Evolutionary conservation across 2,797 vertebrate species (phyloP), one percentile per base, ranked within the genome.

Genomic region (Phataginus tricuspis): DNA sequence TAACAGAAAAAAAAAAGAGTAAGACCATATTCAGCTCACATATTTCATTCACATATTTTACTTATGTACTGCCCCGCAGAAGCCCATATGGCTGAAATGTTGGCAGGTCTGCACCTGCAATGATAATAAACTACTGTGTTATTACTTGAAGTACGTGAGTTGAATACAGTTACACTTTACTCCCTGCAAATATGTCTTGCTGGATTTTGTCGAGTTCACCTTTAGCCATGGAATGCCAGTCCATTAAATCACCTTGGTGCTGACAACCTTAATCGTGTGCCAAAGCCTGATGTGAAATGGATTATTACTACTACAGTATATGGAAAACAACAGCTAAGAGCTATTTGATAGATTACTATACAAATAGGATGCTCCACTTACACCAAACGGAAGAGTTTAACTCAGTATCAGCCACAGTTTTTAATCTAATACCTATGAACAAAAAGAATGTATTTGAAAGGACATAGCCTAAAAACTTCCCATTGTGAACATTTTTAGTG

Each of bases 31-130:
- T 97, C 69, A 84, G 68, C 71, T 97, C 91, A 89, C 79, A 77
- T 96, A 90, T 96, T 98, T 98, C 77, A 96, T 97, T 98, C 97
- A 97, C 31, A 51, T 97, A 96, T 97, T 98, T 98, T 96, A 74
- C 55, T 97, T 95, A 91, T 96, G 78, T 57, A 59, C 75, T 92
- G 96, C 96, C 95, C 95, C 8, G 86, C 95, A 91, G 84, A 98
- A 97, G 87, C 93, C 88, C 97, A 97, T 96, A 96, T 97, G 97
- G 91, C 91, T 96, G 96, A 97, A 98, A 95, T n/a, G 72, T 4
- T 61, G 34, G 91, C 96, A 97, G 91, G 89, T 96, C 97, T 77
- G 92, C 86, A 80, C 84, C 94, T 98, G 92, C 93, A 96, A 96
- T 96, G 93, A 91, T 90, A 97, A 94, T 97, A 98, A 98, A 98